Base-by-base conservation (phyloP, 2,888 invertebrate species). In the Drosophila putrida region DNA sequence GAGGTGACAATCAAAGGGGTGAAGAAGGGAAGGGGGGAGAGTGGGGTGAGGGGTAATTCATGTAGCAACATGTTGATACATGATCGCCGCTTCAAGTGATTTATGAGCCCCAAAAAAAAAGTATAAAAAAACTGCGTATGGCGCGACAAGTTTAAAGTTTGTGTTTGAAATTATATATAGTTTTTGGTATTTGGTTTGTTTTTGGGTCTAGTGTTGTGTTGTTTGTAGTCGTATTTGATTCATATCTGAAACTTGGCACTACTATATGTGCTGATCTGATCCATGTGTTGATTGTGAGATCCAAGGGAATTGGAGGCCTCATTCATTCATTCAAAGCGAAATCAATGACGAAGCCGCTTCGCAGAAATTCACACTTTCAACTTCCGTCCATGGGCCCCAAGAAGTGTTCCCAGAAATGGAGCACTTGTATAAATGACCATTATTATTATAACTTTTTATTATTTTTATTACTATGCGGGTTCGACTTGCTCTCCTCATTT, bases 41-140 rank as follows among this genome's bases (percentile, higher is more conserved):
- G 43, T 9, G n/a, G 3, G 3, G 43, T 9, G 13, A 11, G 36
- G 6, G 31, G 31, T 0, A 31, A 8, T 31, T 31, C 31, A 63
- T 82, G 84, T 86, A 78, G 72, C 61, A 64, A 86, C 81, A 81
- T 78, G 66, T 35, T 70, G 63, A 70, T 50, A 82, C 84, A 82
- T 69, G 81, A 83, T 72, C 62, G 73, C 49, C 60, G 62, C 44
- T 47, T 35, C 54, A 31, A 36, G 62, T 83, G 82, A 82, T 82
- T 82, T 87, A 82, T 79, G 71, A 35, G 43, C n/a, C 25, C 36
- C n/a, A n/a, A n/a, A n/a, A n/a, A n/a, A n/a, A n/a, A n/a, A 35
- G 20, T 31, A 20, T 46, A 33, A 35, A 43, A 33, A 38, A 27
- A n/a, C n/a, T 33, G 50, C 43, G 47, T 9, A 10, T 31, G 50